Base-by-base conservation (phyloP, 2,888 invertebrate genomes). In the Eretmocerus hayati region DNA sequence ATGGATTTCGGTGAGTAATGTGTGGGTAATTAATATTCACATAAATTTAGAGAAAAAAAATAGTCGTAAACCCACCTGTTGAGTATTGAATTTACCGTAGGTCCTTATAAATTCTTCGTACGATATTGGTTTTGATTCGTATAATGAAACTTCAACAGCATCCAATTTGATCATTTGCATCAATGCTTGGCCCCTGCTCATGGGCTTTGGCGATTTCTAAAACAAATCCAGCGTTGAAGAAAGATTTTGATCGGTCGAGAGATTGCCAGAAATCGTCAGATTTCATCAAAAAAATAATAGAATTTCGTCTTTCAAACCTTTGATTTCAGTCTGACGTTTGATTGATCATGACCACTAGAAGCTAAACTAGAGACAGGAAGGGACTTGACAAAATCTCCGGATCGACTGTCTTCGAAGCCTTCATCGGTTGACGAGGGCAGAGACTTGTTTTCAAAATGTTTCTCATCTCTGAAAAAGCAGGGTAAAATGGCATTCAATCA, bases 61-160 rank as follows among this genome's bases (percentile, higher is more conserved):
- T 18, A n/a, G 41, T 20, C 20, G 13, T 32, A 26, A 16, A 44
- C 45, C 50, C 61, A 78, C 79, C 75, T 87, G 87, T 50, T 75
- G 71, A 2, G 79, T 75, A 63, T 85, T 83, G 1, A 79, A 72
- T 58, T 78, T 77, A 4, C 87, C 87, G 68, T 81, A 87, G 54
- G 74, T 78, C 62, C 78, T 76, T 66, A 88, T 87, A 58, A 80
- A 88, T 30, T 78, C 75, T 52, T 87, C 86, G 67, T 88, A 88
- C 32, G 80, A 77, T 48, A 86, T 76, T 1, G 87, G 81, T 5
- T 80, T 77, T 58, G 81, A 72, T 54, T 87, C 85, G 53, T 85
- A 77, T n/a, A 87, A 69, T 18, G 81, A 80, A 66, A 79, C 84
- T 36, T 72, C 74, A 40, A 81, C 76, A 3, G 68, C 72, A 63